Evolutionary conservation across 2,888 invertebrate species (phyloP).

Genomic region (Hypselothyrea guttata): DNA sequence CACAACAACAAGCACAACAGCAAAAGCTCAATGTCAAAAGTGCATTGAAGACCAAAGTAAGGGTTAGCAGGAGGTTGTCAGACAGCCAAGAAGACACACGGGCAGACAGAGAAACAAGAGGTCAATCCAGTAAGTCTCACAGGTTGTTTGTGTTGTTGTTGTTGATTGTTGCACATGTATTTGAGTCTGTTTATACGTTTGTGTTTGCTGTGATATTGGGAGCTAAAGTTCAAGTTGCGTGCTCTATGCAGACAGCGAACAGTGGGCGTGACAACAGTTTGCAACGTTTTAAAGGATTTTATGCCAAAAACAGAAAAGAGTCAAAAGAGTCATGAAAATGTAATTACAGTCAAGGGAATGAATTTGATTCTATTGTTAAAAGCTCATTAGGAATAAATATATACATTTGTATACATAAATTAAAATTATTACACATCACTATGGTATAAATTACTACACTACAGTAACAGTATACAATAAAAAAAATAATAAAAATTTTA

Average conservation of each 20-base stretch:
- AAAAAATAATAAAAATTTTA: no score
- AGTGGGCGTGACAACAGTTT: constrained; percentile 45
- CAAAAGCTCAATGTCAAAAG: constrained; percentile 73
- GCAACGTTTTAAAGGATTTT: constrained; percentile 33
- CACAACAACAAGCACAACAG: constrained; percentile 28
- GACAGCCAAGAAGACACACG: constrained; percentile 1
- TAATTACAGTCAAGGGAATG: no score
- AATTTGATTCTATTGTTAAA: neutral
- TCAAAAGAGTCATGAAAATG: constrained; percentile 17
- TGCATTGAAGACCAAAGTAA: constrained; percentile 74
- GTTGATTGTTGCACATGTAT: neutral
- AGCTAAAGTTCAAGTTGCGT: constrained; percentile 53
- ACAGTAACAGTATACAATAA: no score
- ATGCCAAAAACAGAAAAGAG: neutral
- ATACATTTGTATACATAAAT: no score
- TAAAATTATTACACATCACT: no score
- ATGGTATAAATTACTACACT: no score
- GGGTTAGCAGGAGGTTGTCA: constrained; percentile 52
- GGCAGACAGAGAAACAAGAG: constrained; percentile 17
- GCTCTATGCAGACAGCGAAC: constrained; percentile 34
- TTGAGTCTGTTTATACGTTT: constrained; percentile 18
- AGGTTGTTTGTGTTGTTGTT: constrained; percentile 24
- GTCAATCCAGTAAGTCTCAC: constrained; percentile 42
- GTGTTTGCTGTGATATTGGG: constrained; percentile 41
- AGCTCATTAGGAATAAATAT: neutral